Evolutionary conservation across 2,888 invertebrate species (phyloP), one percentile per base, ranked within the genome.

Genomic region (Palloptera scutellata): DNA sequence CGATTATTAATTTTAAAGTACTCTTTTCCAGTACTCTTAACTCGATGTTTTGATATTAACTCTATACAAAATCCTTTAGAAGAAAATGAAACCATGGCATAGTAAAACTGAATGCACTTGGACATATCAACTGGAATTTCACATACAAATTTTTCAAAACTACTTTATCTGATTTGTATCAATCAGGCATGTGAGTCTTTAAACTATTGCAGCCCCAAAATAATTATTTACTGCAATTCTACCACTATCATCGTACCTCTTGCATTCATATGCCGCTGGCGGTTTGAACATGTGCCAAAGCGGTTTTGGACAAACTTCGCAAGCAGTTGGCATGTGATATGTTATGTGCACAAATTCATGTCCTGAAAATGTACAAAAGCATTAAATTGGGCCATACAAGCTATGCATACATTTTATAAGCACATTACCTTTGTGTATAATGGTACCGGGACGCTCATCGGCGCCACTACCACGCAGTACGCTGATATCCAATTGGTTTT

Each of bases 281-380:
- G 98, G 98, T 81, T 97, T 92, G 86, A 99, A 94, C 92, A 98
- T 93, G 86, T 97, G 93, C 95, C 97, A 98, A 77, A 98, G 89
- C 78, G 97, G 97, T 82, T 96, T 96, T 73, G 96, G 92, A 88
- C 99, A 99, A 76, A 96, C 93, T 87, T 98, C 98, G 87, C 98
- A 99, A 76, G 95, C 93, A 12, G 98, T 97, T 66, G 98, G 98
- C 91, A 97, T 98, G 86, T 98, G 97, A 87, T 95, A 98, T 77
- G 95, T 95, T 81, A 98, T 95, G 85, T 94, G 93, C 73, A 97
- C 90, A 83, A 98, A 94, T 86, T 98, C 98, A 87, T 99, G 98
- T 13, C 98, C 85, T 85, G 59, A 12, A 61, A 55, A 41, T 57
- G 1, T 5, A 40, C 15, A n/a, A 30, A 5, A 17, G 19, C 6